Conservation (phyloP, 2,797 vertebrate species). For the Cirrhinus mrigala region DNA sequence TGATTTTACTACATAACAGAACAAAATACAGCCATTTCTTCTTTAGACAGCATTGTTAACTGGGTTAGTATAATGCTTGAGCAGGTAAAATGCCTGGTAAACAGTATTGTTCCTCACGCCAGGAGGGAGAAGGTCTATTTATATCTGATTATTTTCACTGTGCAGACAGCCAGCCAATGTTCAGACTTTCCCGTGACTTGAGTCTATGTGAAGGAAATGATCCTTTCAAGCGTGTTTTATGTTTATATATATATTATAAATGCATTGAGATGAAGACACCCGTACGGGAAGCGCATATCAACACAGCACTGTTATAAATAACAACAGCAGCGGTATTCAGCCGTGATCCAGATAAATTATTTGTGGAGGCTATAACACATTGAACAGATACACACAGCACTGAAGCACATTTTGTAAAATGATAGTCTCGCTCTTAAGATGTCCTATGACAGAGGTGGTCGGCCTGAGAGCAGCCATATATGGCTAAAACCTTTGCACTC, state of each 20-base stretch:
- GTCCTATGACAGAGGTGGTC: conserved; percentile 73
- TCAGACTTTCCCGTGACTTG: conserved; percentile 58
- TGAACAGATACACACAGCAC: conserved; percentile 18
- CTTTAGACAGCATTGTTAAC: not conserved
- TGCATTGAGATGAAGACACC: conserved; percentile 41
- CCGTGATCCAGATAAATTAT: conserved; percentile 30
- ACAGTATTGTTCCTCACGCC: conserved; percentile 39
- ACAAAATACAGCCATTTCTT: not conserved
- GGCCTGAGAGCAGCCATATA: conserved; percentile 72
- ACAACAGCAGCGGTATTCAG: not conserved
- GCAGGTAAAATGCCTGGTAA: conserved; percentile 36
- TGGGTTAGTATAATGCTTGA: conserved; percentile 8
- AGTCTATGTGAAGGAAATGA: conserved; percentile 60
- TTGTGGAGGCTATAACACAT: conserved; percentile 12
- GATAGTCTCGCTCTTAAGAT: conserved; percentile 3
- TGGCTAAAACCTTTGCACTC: conserved; percentile 69
- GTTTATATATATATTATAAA: conserved; percentile 47
- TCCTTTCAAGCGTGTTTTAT: conserved; percentile 53
- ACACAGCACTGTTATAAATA: conserved; percentile 32
- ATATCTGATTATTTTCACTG: conserved; percentile 72
- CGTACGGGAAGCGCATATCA: conserved; percentile 38
- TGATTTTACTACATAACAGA: not conserved
- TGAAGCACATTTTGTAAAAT: conserved; percentile 24
- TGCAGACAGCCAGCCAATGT: conserved; percentile 56
- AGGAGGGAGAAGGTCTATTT: conserved; percentile 66